Evolutionary conservation across 1,140 invertebrate genomes (phyloP).

Genomic region (Oncopeltus fasciatus): DNA sequence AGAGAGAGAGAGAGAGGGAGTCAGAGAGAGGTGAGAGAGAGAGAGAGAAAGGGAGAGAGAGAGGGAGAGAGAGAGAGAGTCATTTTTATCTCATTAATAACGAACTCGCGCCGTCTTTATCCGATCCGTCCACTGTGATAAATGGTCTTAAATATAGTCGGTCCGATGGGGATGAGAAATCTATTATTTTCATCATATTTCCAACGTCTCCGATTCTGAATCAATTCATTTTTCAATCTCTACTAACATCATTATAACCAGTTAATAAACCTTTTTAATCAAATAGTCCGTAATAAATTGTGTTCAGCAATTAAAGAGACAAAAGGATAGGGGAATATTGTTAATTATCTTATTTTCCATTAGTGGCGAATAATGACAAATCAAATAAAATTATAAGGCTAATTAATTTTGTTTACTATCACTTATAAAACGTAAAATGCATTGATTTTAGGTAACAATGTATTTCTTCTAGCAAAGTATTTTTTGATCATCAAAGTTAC

Average conservation of each 20-base stretch:
- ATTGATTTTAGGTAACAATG: no score
- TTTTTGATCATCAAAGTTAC: no score
- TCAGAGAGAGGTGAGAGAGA: no score
- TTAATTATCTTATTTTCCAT: neutral
- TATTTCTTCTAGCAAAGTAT: no score
- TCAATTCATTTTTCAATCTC: neutral
- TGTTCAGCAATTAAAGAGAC: neutral
- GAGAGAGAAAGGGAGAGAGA: neutral
- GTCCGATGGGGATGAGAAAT: neutral
- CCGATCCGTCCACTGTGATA: neutral
- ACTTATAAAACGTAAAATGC: no score
- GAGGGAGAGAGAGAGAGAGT: neutral
- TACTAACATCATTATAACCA: neutral
- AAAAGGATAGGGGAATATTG: neutral
- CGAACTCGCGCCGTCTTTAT: neutral
- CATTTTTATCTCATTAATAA: conserved; percentile 10
- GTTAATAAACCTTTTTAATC: neutral
- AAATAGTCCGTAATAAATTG: neutral
- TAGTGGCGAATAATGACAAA: neutral
- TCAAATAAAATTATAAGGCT: neutral
- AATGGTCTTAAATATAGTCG: conserved; percentile 1
- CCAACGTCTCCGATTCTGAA: neutral
- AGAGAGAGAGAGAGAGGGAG: neutral
- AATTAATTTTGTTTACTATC: no score
- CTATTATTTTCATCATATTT: neutral